phyloP scores from a whole-genome alignment of 2,113 vertebrate species.

The Pitta sordida region DNA sequence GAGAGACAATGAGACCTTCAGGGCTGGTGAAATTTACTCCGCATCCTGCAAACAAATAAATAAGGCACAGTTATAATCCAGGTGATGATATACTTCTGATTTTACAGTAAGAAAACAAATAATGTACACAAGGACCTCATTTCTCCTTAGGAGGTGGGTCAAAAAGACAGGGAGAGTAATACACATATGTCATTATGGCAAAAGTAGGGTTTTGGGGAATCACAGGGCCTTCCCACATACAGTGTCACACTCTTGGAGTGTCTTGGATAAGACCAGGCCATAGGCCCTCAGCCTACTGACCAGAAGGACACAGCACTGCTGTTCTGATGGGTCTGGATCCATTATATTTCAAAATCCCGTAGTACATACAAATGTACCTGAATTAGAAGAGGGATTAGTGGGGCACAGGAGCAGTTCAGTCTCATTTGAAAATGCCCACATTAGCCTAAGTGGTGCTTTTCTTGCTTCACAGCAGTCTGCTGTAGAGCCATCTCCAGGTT shows the following conservation, averaged over 20 bases:
- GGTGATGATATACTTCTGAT: background rate
- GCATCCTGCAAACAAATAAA: constrained; percentile 76
- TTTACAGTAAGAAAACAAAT: background rate
- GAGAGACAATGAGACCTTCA: constrained; percentile 82
- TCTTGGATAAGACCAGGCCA: background rate
- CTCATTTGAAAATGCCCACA: background rate
- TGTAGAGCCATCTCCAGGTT: background rate
- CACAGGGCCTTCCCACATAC: accelerated
- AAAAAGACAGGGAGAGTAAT: background rate
- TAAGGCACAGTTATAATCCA: background rate
- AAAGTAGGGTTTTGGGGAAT: background rate
- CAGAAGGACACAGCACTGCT: background rate
- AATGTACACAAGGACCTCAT: background rate
- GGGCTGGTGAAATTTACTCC: constrained; percentile 81
- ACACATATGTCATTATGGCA: background rate
- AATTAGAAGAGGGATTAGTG: background rate
- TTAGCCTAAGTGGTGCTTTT: background rate
- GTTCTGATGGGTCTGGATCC: background rate
- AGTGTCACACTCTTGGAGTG: background rate
- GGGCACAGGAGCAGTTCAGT: background rate
- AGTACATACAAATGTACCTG: background rate
- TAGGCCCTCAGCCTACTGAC: background rate
- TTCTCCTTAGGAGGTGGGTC: background rate
- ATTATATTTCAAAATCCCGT: background rate
- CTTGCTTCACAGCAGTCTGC: background rate